Base-by-base conservation (phyloP, 2,113 vertebrate genomes). In the Rhinolophus sinicus region DNA sequence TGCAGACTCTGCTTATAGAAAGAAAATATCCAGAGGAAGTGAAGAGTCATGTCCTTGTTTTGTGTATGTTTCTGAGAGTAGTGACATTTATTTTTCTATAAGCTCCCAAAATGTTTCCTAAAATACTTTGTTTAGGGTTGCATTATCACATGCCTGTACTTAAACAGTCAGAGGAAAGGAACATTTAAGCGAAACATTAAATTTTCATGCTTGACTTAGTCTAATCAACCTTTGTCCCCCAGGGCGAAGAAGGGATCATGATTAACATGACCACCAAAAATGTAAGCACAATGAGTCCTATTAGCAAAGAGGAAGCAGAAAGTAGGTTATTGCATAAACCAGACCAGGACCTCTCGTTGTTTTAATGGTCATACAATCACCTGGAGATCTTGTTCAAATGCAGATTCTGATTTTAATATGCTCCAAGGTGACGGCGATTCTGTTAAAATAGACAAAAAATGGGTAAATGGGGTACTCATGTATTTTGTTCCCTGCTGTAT, bases 171-270 rank as follows among this genome's bases (percentile, higher is more conserved):
- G 54, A 93, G 67, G 65, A 76, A 56, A 76, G 44, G 22, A 58
- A 85, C 92, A 94, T 54, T 54, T 54, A 54, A 54, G 15, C 16
- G 16, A 54, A 54, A 16, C 52, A 54, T 94, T 90, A 92, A 92
- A 92, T 95, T 64, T 62, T 56, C 47, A 62, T 85, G 85, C 85
- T 82, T 96, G 87, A 58, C 35, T 85, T 97, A 77, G 54, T 93
- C 69, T 95, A 94, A 95, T 90, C 93, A 97, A 70, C 75, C 21
- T 96, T 80, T 50, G 38, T 90, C n/a, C 54, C 83, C 33, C 11
- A 11, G 7, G 75, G 33, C 35, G 58, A 2, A n/a, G 19, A 80
- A 93, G 35, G 60, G 40, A 82, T 88, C 62, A 35, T 30, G 60
- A 96, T 94, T 96, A 84, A 77, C 44, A 44, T 47, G 81, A 72